These are phyloP conservation scores for Halcyon chelicuti DNA, from an alignment of 2,797 vertebrate species.

Conservation along the genomic window DNA sequence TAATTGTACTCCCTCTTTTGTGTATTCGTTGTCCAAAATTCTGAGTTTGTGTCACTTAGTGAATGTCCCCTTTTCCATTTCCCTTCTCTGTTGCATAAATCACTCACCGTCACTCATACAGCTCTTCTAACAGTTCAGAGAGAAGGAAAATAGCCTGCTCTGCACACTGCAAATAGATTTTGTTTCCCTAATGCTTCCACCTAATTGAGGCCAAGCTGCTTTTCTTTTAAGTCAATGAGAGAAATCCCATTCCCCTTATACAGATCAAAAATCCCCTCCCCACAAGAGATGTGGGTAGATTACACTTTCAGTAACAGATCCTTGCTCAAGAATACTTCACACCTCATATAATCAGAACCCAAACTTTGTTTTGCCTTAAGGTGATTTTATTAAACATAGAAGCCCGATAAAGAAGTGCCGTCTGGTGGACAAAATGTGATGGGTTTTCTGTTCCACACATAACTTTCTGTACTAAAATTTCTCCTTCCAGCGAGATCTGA, in stretches of 20 bases:
- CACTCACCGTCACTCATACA: not conserved
- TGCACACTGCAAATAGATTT: not conserved
- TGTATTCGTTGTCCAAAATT: not conserved
- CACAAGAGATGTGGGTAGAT: not conserved
- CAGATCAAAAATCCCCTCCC: not conserved
- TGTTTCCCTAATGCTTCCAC: not conserved
- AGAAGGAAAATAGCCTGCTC: not conserved
- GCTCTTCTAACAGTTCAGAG: not conserved
- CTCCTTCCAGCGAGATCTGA: not conserved
- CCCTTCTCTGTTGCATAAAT: not conserved
- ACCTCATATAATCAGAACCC: not conserved
- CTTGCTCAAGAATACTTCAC: not conserved
- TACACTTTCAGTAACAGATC: not conserved
- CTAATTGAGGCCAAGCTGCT: not conserved
- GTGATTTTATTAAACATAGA: not conserved
- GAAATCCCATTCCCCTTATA: not conserved
- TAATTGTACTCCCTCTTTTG: not conserved
- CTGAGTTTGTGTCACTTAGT: not conserved
- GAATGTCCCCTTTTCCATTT: not conserved
- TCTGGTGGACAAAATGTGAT: not conserved
- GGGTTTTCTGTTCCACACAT: not conserved
- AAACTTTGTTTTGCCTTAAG: not conserved
- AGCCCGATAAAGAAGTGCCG: not conserved
- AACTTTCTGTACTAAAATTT: not conserved
- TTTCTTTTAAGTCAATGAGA: not conserved